Percentiles rank a stretch among this genome's conserved stretches.
phyloP scores from a whole-genome alignment of 53 echinoderm and acorn worm species.

The Echinarachnius parma region DNA sequence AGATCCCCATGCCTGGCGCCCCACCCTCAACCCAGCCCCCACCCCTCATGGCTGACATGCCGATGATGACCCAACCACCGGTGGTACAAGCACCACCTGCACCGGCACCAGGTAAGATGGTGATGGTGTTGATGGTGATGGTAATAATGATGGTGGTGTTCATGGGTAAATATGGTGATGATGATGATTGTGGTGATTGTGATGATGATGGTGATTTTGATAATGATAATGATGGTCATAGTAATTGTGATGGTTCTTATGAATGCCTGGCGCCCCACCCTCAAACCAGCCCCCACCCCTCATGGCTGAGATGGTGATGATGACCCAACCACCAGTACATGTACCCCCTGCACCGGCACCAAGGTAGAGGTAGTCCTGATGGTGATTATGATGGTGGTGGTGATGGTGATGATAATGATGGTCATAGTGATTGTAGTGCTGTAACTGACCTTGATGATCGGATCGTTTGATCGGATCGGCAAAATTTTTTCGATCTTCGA shows the following conservation, averaged over 20 bases:
- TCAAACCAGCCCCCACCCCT: slow-evolving; percentile 49
- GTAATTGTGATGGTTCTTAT: too few species aligned
- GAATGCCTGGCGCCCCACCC: slow-evolving; percentile 47
- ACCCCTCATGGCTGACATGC: slow-evolving; percentile 74
- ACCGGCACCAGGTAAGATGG: slow-evolving; percentile 18
- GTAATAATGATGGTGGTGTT: neutral
- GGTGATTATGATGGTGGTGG: too few species aligned
- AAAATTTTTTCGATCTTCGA: too few species aligned
- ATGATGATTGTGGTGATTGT: neutral
- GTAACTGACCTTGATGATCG: too few species aligned
- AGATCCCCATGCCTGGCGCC: slow-evolving; percentile 51
- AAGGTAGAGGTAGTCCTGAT: too few species aligned
- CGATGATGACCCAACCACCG: slow-evolving; percentile 77
- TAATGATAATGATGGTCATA: too few species aligned
- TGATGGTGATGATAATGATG: too few species aligned
- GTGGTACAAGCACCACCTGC: slow-evolving; percentile 39
- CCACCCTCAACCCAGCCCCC: slow-evolving; percentile 37
- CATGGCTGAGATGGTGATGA: slow-evolving; percentile 76
- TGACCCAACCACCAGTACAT: slow-evolving; percentile 80
- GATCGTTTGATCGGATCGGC: too few species aligned
- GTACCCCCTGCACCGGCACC: too few species aligned
- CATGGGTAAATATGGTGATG: neutral
- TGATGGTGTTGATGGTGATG: neutral
- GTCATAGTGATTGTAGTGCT: too few species aligned
- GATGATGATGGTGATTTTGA: too few species aligned